Evolutionary conservation across 2,888 invertebrate species (phyloP), one percentile per base, ranked within the genome.

Genomic region (Ophraella communa): DNA sequence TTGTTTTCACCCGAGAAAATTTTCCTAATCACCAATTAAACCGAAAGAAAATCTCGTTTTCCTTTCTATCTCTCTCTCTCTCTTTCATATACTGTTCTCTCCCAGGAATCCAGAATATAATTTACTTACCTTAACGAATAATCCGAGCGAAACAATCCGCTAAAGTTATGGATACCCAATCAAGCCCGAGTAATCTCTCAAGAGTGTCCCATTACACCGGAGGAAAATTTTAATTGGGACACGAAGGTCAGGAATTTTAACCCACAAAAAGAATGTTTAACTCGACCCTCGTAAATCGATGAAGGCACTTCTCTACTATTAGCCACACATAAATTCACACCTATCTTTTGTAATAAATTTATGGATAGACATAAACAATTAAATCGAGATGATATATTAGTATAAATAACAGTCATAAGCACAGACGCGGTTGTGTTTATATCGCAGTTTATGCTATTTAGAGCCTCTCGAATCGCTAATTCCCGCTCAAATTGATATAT

Each of bases 11-110:
- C 23, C 47, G 47, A 47, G 47, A 59, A 62, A 62, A 39, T 56
- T 62, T 44, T 62, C 51, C 56, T 56, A 62, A 62, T 62, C 62
- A 56, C 51, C 47, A 62, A 63, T 63, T 63, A 63, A 51, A 27
- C 14, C n/a, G 17, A n/a, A n/a, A n/a, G n/a, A n/a, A n/a, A n/a
- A n/a, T n/a, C n/a, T n/a, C n/a, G n/a, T n/a, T n/a, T n/a, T n/a
- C n/a, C 14, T n/a, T n/a, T n/a, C n/a, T n/a, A n/a, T n/a, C n/a
- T n/a, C n/a, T n/a, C n/a, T n/a, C n/a, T n/a, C n/a, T n/a, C n/a
- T n/a, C n/a, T n/a, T n/a, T n/a, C n/a, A n/a, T n/a, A n/a, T n/a
- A n/a, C n/a, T n/a, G n/a, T n/a, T n/a, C n/a, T n/a, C n/a, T n/a
- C n/a, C n/a, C n/a, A n/a, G n/a, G 27, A 27, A 51, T 51, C 17